Percentiles rank a stretch among this genome's conserved stretches.
Evolutionary conservation across 2,797 vertebrate genomes (phyloP).

Genomic region (Lates japonicus): DNA sequence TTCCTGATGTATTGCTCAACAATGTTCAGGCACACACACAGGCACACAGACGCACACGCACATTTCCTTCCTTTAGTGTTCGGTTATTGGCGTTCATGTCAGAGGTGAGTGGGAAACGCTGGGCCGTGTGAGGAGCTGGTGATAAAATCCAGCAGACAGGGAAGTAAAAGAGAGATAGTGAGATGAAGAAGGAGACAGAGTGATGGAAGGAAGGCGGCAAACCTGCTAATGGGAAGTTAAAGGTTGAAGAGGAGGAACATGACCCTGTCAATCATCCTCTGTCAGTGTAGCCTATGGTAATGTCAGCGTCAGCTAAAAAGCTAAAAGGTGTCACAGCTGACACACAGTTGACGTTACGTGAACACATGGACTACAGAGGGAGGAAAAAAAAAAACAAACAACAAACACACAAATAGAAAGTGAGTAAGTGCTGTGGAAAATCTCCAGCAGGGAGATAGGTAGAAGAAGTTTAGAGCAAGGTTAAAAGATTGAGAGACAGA

Average conservation of each 20-base stretch:
- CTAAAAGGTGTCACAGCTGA: constrained; percentile 42
- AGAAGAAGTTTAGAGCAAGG: constrained; percentile 17
- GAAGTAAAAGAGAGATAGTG: constrained; percentile 43
- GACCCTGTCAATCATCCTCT: constrained; percentile 44
- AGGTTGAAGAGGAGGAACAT: constrained; percentile 34
- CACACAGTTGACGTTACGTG: constrained; percentile 14
- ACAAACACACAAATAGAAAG: constrained; percentile 10
- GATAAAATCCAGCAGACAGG: constrained; percentile 47
- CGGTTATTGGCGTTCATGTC: constrained; percentile 56
- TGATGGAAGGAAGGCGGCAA: constrained; percentile 51
- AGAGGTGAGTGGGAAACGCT: constrained; percentile 70
- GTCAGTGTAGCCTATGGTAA: constrained; percentile 4
- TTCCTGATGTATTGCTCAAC: constrained; percentile 62
- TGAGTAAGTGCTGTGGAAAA: constrained; percentile 32
- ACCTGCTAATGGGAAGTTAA: constrained; percentile 47
- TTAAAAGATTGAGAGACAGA: constrained; percentile 44
- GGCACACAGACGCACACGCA: constrained; percentile 45
- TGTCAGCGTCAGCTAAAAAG: constrained; percentile 36
- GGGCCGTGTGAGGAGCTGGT: constrained; percentile 41
- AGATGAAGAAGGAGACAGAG: constrained; percentile 33
- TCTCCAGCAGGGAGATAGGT: constrained; percentile 25
- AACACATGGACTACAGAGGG: constrained; percentile 17
- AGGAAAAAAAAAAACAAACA: not conserved
- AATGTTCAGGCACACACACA: constrained; percentile 46
- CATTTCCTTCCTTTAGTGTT: constrained; percentile 74